These are phyloP conservation scores for Prosopocoilus inquinatus DNA, from an alignment of 2,888 invertebrate genomes.

Conservation along the genomic window DNA sequence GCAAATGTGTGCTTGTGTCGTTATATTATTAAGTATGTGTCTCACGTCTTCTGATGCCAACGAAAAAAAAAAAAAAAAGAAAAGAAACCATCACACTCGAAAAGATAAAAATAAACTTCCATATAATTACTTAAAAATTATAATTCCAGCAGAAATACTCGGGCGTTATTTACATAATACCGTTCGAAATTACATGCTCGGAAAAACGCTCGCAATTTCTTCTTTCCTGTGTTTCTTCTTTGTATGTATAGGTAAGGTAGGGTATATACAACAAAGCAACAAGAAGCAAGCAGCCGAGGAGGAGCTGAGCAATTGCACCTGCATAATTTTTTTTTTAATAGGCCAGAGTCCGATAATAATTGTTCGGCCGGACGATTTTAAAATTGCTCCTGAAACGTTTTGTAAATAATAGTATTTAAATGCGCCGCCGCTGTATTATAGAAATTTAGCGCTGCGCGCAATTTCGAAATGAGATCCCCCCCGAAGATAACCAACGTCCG, in stretches of 20 bases:
- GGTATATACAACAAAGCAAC: background rate
- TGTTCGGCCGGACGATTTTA: background rate
- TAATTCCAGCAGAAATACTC: slow-evolving; percentile 6
- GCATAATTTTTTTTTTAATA: slow-evolving; percentile 11
- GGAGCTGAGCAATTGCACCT: slow-evolving; percentile 18
- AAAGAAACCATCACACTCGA: too few relatives aligned
- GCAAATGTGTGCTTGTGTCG: too few relatives aligned
- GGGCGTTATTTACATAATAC: slow-evolving; percentile 17
- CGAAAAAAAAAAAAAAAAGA: too few relatives aligned
- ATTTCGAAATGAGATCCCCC: too few relatives aligned
- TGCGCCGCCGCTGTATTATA: background rate
- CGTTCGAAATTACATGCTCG: slow-evolving; percentile 15
- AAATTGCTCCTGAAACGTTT: slow-evolving; percentile 11
- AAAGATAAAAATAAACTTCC: background rate
- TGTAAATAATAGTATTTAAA: slow-evolving; percentile 2
- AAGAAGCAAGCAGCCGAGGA: background rate
- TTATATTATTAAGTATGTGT: too few relatives aligned
- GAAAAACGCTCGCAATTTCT: slow-evolving; percentile 12
- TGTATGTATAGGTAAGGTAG: background rate
- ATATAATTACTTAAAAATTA: slow-evolving; percentile 13
- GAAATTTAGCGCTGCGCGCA: background rate
- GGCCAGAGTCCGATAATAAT: slow-evolving; percentile 3
- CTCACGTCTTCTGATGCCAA: too few relatives aligned
- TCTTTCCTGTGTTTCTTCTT: background rate
- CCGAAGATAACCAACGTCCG: too few relatives aligned